Evolutionary conservation across 2,888 invertebrate species (phyloP), one percentile per base, ranked within the genome.

Genomic region (Drymonia ruficornis): DNA sequence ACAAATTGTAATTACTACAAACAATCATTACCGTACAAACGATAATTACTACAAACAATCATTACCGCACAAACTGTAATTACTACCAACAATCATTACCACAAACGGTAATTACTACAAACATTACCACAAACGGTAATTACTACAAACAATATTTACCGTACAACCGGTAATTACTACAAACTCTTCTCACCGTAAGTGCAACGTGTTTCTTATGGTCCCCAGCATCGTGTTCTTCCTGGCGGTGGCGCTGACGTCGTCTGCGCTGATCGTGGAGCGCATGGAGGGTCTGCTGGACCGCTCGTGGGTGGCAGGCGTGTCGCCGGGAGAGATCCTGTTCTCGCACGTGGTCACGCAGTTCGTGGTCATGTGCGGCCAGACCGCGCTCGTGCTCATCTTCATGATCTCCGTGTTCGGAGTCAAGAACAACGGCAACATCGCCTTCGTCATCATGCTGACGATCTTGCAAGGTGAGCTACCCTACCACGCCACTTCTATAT

Each of bases 341-440:
- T 98, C 98, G 0, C 98, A 98, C 89, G 97, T 99, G 53, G 94
- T 98, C 51, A 98, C 98, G 0, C 98, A 99, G 93, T 98, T 98
- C 86, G 96, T 98, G 59, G 97, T 98, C 19, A 98, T 99, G 97
- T 96, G 97, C 69, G 98, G 98, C 0, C 98, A 99, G 93, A 98
- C 98, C 0, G 95, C 97, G 0, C 92, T 99, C 31, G 97, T 99
- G 56, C 94, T 99, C 3, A 94, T 98, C 67, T 98, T 98, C 93
- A 98, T 98, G 96, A 96, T 98, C 70, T 93, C 96, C 6, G 97
- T 98, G 6, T 98, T 98, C 72, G 95, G 96, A 1, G 97, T 99
- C 50, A 96, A 98, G 83, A 97, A 97, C 80, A 96, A 97, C 72
- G 99, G 99, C 13, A 96, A 97, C 52, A 94, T 98, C 49, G 93